Evolutionary conservation across 2,113 vertebrate species (phyloP), one percentile per base, ranked within the genome.

Genomic region (Sander vitreus): DNA sequence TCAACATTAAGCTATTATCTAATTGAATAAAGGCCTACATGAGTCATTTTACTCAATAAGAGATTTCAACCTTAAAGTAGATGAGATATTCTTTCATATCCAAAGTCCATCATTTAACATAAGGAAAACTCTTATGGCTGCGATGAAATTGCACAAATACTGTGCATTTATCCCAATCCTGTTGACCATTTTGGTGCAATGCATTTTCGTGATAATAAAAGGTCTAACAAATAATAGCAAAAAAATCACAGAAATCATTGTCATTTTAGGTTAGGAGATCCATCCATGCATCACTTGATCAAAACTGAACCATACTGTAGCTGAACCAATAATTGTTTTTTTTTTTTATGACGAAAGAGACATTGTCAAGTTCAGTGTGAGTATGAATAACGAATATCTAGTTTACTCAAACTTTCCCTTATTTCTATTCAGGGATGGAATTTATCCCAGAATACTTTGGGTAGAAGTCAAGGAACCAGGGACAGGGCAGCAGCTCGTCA

Each of bases 1-100:
- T 73, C 59, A 54, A 54, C 74, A 58, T 27, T 59, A 87, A 70
- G 30, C 21, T 25, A 39, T 23, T 76, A 43, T 48, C 10, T 12
- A 48, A 12, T 9, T 27, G 23, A 58, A 59, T 45, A 76, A 68
- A 59, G 47, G 18, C 25, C 65, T 4, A n/a, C 36, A 47, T 67
- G 30, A 63, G 51, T 65, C 5, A 58, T 70, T 65, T 67, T 7
- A 75, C 48, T 62, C n/a, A 33, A 3, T 27, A 13, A 53, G 21
- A 53, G 27, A 45, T 43, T 27, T 59, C 13, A n/a, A 39, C 25
- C 3, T 59, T 54, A 33, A 30, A 65, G 39, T 15, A 54, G 21
- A 54, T 54, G 7, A 43, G 39, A 43, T 43, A 43, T 23, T 9
- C 30, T 25, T 39, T 47, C 21, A 62, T 27, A 6, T 62, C 21